Base-by-base conservation (phyloP, 2,888 invertebrate species). In the Tillus elongatus region DNA sequence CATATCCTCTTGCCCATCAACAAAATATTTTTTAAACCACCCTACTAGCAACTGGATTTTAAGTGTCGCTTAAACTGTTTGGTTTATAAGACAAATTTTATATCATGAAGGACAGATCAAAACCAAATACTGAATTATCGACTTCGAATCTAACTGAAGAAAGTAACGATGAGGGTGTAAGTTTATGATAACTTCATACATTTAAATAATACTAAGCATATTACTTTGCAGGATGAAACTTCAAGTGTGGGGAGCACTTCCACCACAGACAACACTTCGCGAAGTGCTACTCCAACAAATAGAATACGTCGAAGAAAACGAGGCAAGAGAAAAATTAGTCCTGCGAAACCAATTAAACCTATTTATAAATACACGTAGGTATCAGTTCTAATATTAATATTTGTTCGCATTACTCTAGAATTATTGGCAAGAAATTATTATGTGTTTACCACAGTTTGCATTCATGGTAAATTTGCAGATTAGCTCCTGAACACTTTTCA, bases 171-270 rank as follows among this genome's bases (percentile, higher is more conserved):
- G 73, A 73, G 53, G 66, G 67, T 47, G 72, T 72, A 62, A 53
- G 52, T 46, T 28, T 15, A 35, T 9, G 4, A 29, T 10, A 19
- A 19, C 6, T 6, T 6, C 24, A 8, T 19, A 8, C 9, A 19
- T 8, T 8, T 9, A 19, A 19, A 9, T 6, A 19, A 19, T 19
- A n/a, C n/a, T n/a, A n/a, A n/a, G n/a, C n/a, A n/a, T n/a, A n/a
- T n/a, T n/a, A 9, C 6, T 15, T 40, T 53, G 13, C 42, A 75
- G 75, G 77, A 87, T 64, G 87, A 88, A 59, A 80, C 84, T 34
- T 84, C 82, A 3, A 87, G 87, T 58, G 78, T 85, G 37, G 80
- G 82, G 41, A 88, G 87, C 58, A 81, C 82, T 13, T 81, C 83
- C 2, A 82, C 83, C 12, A 82, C 84, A 14, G 84, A 85, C 56